phyloP scores from a whole-genome alignment of 2,113 vertebrate species.

The Alouatta palliata region DNA sequence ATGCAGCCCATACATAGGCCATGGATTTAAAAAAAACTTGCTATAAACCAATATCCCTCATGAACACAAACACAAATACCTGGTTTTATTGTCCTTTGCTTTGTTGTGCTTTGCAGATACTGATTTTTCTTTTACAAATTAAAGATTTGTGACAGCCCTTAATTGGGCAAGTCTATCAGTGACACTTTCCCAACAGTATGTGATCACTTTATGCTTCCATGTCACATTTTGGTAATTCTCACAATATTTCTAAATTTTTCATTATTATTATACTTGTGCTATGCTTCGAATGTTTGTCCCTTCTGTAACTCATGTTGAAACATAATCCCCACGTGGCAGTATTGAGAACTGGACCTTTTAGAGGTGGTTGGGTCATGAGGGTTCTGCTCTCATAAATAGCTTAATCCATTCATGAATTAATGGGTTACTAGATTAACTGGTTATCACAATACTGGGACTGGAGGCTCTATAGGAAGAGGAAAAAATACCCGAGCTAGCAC shows the following conservation, averaged over 20 bases:
- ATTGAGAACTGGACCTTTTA: not conserved
- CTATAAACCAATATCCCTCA: not conserved
- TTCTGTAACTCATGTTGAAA: not conserved
- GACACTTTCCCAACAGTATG: not conserved
- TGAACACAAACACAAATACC: not conserved
- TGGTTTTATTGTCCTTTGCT: not conserved
- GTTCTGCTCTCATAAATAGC: too few relatives aligned
- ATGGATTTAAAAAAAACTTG: too few relatives aligned
- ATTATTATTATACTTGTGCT: not conserved
- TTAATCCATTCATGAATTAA: not conserved
- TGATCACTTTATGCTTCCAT: not conserved
- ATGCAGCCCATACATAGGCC: too few relatives aligned
- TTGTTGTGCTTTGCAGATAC: not conserved
- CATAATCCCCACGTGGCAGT: not conserved
- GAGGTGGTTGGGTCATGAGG: not conserved
- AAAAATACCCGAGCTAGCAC: not conserved
- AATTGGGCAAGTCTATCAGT: not conserved
- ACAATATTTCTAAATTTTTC: not conserved
- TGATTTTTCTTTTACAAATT: not conserved
- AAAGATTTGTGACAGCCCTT: not conserved
- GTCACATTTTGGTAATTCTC: not conserved
- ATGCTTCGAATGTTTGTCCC: not conserved
- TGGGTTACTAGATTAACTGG: not conserved
- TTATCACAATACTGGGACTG: not conserved
- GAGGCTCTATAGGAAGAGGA: not conserved